Evolutionary conservation across 2,113 vertebrate species (phyloP).

Genomic region (Andinoacara biseriatus): DNA sequence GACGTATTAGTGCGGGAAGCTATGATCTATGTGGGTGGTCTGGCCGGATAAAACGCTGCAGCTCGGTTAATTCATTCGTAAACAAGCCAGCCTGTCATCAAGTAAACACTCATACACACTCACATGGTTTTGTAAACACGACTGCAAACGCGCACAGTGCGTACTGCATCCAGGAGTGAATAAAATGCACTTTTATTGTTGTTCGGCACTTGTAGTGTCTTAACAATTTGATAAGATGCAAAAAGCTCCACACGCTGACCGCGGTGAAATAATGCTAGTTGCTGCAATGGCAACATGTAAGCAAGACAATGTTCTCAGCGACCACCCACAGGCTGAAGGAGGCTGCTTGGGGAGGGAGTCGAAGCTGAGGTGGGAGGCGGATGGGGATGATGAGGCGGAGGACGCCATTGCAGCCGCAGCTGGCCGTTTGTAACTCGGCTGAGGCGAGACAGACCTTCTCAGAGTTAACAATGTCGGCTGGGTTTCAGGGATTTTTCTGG

Average conservation of each 20-base stretch:
- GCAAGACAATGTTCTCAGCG: slow-evolving; percentile 11
- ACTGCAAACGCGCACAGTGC: neutral
- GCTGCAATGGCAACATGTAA: neutral
- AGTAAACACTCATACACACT: neutral
- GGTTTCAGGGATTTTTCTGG: neutral
- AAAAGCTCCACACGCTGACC: neutral
- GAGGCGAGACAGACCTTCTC: slow-evolving; percentile 20
- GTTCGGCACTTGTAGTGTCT: neutral
- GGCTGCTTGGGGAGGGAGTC: slow-evolving; percentile 40
- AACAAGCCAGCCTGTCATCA: neutral
- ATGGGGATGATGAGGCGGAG: slow-evolving; percentile 40
- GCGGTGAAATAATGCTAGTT: neutral
- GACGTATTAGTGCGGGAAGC: slow-evolving; percentile 66
- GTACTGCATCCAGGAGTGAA: neutral
- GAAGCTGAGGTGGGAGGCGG: slow-evolving; percentile 16
- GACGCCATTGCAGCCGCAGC: slow-evolving; percentile 76
- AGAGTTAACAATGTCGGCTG: slow-evolving; percentile 6
- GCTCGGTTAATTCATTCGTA: slow-evolving; percentile 27
- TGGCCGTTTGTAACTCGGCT: slow-evolving; percentile 47
- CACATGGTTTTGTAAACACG: neutral
- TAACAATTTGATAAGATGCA: neutral
- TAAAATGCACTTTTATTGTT: neutral
- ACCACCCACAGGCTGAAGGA: slow-evolving; percentile 74
- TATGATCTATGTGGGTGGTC: slow-evolving; percentile 76
- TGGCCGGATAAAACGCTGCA: neutral